These are phyloP conservation scores for Lethrus apterus DNA, from an alignment of 1,140 invertebrate genomes.

Conservation along the genomic window DNA sequence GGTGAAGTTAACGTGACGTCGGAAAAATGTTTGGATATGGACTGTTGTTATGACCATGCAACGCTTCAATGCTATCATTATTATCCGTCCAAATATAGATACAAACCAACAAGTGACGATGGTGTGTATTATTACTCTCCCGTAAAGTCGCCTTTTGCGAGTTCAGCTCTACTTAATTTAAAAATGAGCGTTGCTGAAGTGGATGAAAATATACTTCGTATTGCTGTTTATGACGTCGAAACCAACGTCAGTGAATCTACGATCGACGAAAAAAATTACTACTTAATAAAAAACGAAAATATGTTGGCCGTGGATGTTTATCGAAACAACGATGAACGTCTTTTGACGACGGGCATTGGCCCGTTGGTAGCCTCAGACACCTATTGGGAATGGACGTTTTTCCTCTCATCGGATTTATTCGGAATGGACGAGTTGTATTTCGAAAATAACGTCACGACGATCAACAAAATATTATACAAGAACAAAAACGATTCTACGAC, in stretches of 20 bases:
- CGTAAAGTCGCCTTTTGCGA: slow-evolving; percentile 13
- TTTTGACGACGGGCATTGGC: slow-evolving; percentile 39
- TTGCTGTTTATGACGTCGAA: slow-evolving; percentile 10
- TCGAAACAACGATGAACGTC: slow-evolving; percentile 17
- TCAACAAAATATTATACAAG: slow-evolving; percentile 35
- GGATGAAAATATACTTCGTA: slow-evolving; percentile 12
- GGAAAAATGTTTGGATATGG: slow-evolving; percentile 21
- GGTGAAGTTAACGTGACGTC: slow-evolving; percentile 22
- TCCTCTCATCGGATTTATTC: slow-evolving; percentile 32
- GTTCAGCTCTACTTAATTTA: neutral
- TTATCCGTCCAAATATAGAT: slow-evolving; percentile 30
- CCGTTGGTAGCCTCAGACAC: slow-evolving; percentile 40
- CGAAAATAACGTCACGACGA: slow-evolving; percentile 19
- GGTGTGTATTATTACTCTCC: slow-evolving; percentile 1
- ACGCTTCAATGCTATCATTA: slow-evolving; percentile 29
- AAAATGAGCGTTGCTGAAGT: slow-evolving; percentile 14
- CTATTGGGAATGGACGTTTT: slow-evolving; percentile 42
- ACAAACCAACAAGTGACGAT: slow-evolving; percentile 11
- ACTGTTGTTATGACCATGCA: slow-evolving; percentile 30
- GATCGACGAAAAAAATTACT: slow-evolving; percentile 8
- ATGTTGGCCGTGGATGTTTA: slow-evolving; percentile 19
- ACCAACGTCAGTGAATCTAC: neutral
- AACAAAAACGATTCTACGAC: slow-evolving; percentile 27
- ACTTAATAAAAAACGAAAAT: slow-evolving; percentile 9
- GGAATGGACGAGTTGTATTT: slow-evolving; percentile 31